These are phyloP conservation scores for Acronicta psi DNA, from an alignment of 2,888 invertebrate genomes.

Conservation along the genomic window DNA sequence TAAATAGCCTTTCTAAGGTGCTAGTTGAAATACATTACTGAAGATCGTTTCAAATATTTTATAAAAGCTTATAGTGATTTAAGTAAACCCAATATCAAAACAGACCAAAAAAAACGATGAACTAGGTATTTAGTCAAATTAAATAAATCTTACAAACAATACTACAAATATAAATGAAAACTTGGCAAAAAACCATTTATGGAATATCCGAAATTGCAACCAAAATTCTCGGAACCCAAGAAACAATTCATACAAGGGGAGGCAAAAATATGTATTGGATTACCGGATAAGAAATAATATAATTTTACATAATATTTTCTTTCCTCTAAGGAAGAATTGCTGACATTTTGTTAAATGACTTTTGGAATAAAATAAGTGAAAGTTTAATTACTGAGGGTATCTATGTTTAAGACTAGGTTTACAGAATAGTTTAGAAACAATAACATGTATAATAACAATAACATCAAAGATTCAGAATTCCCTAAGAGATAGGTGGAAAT, in stretches of 20 bases:
- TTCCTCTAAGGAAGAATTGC: slow-evolving; percentile 33
- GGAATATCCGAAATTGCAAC: slow-evolving; percentile 11
- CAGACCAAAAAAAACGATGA: background rate
- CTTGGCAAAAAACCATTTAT: background rate
- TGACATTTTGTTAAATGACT: slow-evolving; percentile 30
- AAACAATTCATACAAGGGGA: slow-evolving; percentile 28
- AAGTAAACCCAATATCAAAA: background rate
- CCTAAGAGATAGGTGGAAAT: background rate
- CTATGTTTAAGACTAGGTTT: too few relatives aligned
- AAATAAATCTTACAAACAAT: background rate
- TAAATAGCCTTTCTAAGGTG: background rate
- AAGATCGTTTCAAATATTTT: background rate
- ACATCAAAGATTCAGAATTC: background rate
- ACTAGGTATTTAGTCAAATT: background rate
- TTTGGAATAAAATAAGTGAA: slow-evolving; percentile 18
- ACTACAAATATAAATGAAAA: slow-evolving; percentile 12
- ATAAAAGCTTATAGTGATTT: background rate
- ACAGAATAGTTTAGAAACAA: too few relatives aligned
- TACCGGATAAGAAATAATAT: slow-evolving; percentile 49
- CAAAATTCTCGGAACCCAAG: slow-evolving; percentile 11
- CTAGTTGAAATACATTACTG: background rate
- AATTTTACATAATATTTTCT: slow-evolving; percentile 42
- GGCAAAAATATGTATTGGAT: slow-evolving; percentile 41
- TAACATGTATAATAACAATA: too few relatives aligned
- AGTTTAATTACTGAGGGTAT: too few relatives aligned